Conservation (phyloP, 2,797 vertebrate genomes). For the Diplodus puntazzo region DNA sequence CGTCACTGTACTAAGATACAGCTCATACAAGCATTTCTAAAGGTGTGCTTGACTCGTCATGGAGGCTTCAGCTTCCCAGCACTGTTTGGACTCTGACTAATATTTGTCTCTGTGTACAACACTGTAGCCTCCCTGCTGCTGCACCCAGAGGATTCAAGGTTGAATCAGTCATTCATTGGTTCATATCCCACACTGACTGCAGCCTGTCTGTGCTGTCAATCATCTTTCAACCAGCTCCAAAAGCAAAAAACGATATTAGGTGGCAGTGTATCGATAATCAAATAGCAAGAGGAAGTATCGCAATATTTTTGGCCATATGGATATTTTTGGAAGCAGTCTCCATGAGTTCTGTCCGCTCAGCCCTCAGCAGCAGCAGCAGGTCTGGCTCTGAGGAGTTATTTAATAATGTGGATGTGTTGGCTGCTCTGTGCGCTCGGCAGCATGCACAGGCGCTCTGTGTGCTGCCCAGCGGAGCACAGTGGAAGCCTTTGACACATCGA, state of each 20-base stretch:
- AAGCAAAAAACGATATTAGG: no score
- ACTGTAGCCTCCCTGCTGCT: neutral
- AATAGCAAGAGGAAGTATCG: no score
- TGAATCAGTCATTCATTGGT: no score
- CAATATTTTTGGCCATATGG: no score
- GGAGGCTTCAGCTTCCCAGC: conserved; percentile 6
- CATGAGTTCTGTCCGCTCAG: conserved; percentile 30
- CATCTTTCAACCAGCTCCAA: no score
- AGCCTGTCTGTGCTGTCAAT: no score
- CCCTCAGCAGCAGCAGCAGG: conserved; percentile 30
- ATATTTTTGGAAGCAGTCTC: conserved; percentile 50
- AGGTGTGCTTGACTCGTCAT: neutral
- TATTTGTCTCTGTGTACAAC: conserved; percentile 41
- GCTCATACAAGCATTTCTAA: neutral
- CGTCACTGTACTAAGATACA: neutral
- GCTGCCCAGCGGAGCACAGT: conserved; percentile 69
- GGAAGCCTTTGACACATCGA: conserved; percentile 67
- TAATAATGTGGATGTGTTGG: conserved; percentile 62
- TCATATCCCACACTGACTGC: no score
- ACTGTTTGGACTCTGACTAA: conserved; percentile 42
- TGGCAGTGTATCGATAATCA: no score
- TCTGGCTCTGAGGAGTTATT: conserved; percentile 56
- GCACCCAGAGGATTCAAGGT: neutral
- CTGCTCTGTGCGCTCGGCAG: conserved; percentile 37
- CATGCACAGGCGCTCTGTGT: conserved; percentile 67